phyloP scores from a whole-genome alignment of 1,140 invertebrate genomes.

The Penaeus indicus region DNA sequence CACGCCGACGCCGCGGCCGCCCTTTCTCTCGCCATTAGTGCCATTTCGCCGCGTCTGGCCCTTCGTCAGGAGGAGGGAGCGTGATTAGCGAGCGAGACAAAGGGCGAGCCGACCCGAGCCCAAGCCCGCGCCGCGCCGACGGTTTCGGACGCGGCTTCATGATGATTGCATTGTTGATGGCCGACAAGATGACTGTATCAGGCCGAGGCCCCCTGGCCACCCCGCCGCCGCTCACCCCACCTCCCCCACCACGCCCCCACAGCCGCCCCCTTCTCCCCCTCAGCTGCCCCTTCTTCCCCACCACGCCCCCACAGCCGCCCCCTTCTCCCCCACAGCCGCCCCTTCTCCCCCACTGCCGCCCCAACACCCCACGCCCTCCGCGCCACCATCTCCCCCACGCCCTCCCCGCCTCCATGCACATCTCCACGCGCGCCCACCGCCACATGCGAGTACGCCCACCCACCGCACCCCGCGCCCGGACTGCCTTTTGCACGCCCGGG shows the following conservation, averaged over 20 bases:
- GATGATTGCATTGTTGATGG: conserved; percentile 57
- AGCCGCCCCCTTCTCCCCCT: background rate
- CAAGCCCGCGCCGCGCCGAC: conserved; percentile 9
- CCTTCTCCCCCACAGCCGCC: background rate
- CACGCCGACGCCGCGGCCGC: background rate
- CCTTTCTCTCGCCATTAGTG: background rate
- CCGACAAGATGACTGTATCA: conserved; percentile 42
- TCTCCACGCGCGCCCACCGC: too few relatives aligned
- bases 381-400: too few relatives aligned
- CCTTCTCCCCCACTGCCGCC: too few relatives aligned
- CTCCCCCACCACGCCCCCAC: conserved; percentile 4
- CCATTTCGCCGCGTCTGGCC: background rate
- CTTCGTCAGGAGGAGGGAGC: background rate
- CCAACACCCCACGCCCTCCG: too few relatives aligned
- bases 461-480: too few relatives aligned
- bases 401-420: too few relatives aligned
- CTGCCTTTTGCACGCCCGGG: too few relatives aligned
- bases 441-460: too few relatives aligned
- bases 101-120: background rate
- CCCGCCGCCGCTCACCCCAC: background rate
- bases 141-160: conserved; percentile 3
- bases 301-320: too few relatives aligned
- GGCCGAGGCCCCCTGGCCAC: background rate
- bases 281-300: background rate
- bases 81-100: background rate